Conservation (phyloP, 2,888 invertebrate species). For the Trichopoda pennipes region DNA sequence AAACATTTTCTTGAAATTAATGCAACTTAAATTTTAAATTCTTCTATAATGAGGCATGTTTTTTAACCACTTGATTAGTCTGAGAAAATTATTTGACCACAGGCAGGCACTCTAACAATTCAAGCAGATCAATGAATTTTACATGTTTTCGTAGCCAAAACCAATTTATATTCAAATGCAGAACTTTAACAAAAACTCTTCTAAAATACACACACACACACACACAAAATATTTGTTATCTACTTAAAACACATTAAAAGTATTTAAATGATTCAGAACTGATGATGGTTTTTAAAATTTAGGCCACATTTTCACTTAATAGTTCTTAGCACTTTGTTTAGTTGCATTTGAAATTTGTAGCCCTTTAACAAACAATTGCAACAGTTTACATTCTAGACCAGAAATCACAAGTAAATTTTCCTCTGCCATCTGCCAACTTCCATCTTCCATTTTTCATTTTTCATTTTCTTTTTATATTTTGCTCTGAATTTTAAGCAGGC, state of each 20-base stretch:
- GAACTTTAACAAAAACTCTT: no score
- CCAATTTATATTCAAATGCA: no score
- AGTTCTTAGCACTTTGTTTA: not conserved
- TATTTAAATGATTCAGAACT: constrained; percentile 22
- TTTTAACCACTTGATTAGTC: no score
- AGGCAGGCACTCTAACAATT: no score
- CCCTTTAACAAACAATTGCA: constrained; percentile 1
- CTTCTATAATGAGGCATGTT: no score
- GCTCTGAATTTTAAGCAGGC: constrained; percentile 29
- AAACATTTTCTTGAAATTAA: no score
- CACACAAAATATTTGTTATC: not conserved
- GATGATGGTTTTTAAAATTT: constrained; percentile 41
- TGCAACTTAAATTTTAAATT: no score
- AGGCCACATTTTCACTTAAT: constrained; percentile 29
- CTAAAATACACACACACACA: not conserved
- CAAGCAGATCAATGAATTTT: no score
- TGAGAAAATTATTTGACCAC: no score
- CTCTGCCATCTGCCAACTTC: no score
- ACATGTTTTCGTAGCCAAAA: no score
- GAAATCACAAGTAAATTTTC: constrained; percentile 24
- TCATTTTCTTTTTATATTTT: not conserved
- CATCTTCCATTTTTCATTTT: no score
- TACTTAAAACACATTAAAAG: constrained; percentile 7
- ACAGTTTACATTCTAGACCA: constrained; percentile 25
- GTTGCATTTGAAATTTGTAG: not conserved